Base-by-base conservation (phyloP, 2,888 invertebrate species). In the Helobdella robusta region DNA sequence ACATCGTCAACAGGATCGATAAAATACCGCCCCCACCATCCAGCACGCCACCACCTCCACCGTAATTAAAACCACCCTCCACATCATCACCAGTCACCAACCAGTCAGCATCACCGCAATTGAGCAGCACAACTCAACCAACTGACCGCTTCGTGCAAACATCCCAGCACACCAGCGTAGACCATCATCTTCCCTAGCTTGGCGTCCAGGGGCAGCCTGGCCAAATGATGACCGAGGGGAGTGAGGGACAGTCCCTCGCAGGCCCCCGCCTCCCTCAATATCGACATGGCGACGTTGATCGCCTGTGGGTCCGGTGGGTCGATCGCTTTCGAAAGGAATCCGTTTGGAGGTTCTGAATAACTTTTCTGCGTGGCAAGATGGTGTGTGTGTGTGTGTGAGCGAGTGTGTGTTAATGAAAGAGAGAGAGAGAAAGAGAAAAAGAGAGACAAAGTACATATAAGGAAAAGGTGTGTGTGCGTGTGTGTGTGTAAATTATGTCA, bases 141-240 rank as follows among this genome's bases (percentile, higher is more conserved):
- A 71, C 74, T 72, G 68, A 77, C 78, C 69, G 75, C 73, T 64
- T 74, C 76, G 61, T 76, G 74, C 23, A 77, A 67, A 67, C 77
- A 77, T 8, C 76, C 77, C 68, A 78, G 72, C 20, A 78, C 72
- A 23, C 76, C 74, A 20, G 73, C 75, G 69, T 73, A 75, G 20
- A 78, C 54, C 56, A 78, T 68, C 76, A 78, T 77, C 68, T 78
- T 77, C 23, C 77, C 78, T 25, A 77, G 73, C n/a, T 75, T 69
- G 0, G 77, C 77, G 68, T 77, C 72, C 8, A 78, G 76, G 15
- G 77, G 78, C 23, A 78, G 71, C 4, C 74, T 70, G 2, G 77
- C 75, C 44, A 78, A 68, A 67, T 77, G 77, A 62, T 76, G 76
- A 32, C 78, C 78, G n/a, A 78, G 71, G 1, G 78, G 74, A 1